Percentiles rank a stretch among this genome's conserved stretches.
Conservation (phyloP, 2,888 invertebrate genomes). For the Eutolmus rufibarbis region DNA sequence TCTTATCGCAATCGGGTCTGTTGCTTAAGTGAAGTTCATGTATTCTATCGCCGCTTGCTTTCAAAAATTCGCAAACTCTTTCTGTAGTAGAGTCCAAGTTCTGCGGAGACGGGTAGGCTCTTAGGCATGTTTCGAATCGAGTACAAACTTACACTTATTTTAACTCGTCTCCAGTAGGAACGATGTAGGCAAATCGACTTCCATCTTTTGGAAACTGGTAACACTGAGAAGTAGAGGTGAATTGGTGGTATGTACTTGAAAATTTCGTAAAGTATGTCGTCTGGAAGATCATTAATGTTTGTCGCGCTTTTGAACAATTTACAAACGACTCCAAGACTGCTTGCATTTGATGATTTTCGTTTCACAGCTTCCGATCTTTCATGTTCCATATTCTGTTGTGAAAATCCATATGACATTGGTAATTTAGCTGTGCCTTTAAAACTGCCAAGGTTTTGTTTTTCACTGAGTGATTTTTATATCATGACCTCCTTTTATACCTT, state of each 20-base stretch:
- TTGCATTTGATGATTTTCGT: slow-evolving; percentile 35
- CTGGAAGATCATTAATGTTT: slow-evolving; percentile 29
- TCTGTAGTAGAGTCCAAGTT: neutral
- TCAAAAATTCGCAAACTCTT: slow-evolving; percentile 20
- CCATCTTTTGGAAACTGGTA: slow-evolving; percentile 39
- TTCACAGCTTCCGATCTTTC: slow-evolving; percentile 35
- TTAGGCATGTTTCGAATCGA: neutral
- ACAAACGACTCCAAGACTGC: neutral
- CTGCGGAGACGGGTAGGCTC: neutral
- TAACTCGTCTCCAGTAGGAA: slow-evolving; percentile 37
- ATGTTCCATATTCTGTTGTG: slow-evolving; percentile 42
- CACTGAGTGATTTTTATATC: slow-evolving; percentile 23
- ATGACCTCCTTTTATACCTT: slow-evolving; percentile 18
- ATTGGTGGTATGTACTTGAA: slow-evolving; percentile 38
- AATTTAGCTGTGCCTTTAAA: slow-evolving; percentile 33
- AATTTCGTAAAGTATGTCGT: slow-evolving; percentile 43
- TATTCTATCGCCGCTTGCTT: neutral
- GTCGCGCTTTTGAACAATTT: slow-evolving; percentile 23
- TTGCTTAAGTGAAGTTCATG: slow-evolving; percentile 28
- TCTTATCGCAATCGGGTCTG: slow-evolving; percentile 40
- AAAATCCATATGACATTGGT: slow-evolving; percentile 41
- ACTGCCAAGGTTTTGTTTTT: slow-evolving; percentile 9
- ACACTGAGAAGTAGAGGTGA: slow-evolving; percentile 35
- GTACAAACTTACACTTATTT: slow-evolving; percentile 37
- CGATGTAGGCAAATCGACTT: slow-evolving; percentile 14